phyloP scores from a whole-genome alignment of 2,888 invertebrate genomes.

The Lottia gigantea region DNA sequence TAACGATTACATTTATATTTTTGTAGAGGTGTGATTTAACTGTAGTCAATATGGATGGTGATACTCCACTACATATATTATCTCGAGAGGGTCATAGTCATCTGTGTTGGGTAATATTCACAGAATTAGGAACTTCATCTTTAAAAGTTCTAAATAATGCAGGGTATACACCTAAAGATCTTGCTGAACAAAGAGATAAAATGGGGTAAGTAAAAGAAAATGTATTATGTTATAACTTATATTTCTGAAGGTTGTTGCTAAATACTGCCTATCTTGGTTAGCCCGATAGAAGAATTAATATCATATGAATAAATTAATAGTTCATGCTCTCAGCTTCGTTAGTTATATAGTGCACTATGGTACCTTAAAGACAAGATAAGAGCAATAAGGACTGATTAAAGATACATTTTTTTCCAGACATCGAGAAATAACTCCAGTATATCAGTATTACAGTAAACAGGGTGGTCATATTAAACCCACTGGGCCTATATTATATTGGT shows the following conservation, averaged over 20 bases:
- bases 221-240: not conserved
- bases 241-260: no score
- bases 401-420: constrained; percentile 43
- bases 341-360: no score
- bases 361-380: no score
- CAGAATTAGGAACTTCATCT: constrained; percentile 41
- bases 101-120: constrained; percentile 57
- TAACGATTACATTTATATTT: no score
- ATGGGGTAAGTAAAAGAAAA: constrained; percentile 35
- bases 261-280: no score
- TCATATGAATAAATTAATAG: no score
- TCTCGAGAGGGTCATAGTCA: constrained; percentile 52
- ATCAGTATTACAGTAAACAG: constrained; percentile 34
- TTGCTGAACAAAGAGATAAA: constrained; percentile 43
- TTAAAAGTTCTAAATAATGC: constrained; percentile 52
- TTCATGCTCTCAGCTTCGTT: no score
- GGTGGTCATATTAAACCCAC: constrained; percentile 21
- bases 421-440: constrained; percentile 37
- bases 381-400: no score
- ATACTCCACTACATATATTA: constrained; percentile 61
- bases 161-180: constrained; percentile 54
- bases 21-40: constrained; percentile 45
- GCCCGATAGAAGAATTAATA: no score
- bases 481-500: constrained; percentile 54
- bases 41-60: constrained; percentile 51